Base-by-base conservation (phyloP, 2,797 vertebrate genomes). In the Melopsittacus undulatus region DNA sequence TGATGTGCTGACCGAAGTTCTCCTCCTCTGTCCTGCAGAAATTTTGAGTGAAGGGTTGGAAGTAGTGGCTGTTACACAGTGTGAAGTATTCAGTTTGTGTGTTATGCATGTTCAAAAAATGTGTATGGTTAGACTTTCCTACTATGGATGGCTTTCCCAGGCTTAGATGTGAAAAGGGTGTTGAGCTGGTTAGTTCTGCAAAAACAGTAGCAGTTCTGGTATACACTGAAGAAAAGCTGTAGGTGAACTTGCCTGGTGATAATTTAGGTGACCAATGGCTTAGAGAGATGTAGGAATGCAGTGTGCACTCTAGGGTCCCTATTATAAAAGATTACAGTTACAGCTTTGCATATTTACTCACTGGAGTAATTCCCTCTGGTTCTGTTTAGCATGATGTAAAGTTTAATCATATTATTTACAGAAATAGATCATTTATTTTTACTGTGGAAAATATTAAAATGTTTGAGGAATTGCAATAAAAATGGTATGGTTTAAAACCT, bases 31-130 rank as follows among this genome's bases (percentile, higher is more conserved):
- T 69, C 5, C 18, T 76, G 24, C 13, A 0, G 10, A 79, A 24
- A 22, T 40, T 67, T 72, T 67, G 34, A 61, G 18, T 34, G 14
- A 72, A 42, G 16, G 20, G 7, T 15, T 88, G 43, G 40, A 73
- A 54, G 11, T 7, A 6, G 16, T 45, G 18, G 11, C 59, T 42
- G 5, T 11, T 51, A n/a, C 0, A 0, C n/a, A 9, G 7, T 34
- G 38, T 8, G 0, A 42, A 49, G 26, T 48, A 62, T 9, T 57
- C 23, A 5, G 3, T 77, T 86, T 48, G 13, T 19, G 4, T 38
- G 13, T 82, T 64, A 36, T 32, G 4, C 32, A 0, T 66, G 22
- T 69, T 82, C n/a, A 69, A 68, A 63, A 20, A 4, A 4, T 59
- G 3, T 23, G 1, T 51, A 7, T 61, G 54, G 51, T 54, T 66